These are phyloP conservation scores for Phocides pigmalion DNA, from an alignment of 1,140 invertebrate genomes.

Conservation along the genomic window DNA sequence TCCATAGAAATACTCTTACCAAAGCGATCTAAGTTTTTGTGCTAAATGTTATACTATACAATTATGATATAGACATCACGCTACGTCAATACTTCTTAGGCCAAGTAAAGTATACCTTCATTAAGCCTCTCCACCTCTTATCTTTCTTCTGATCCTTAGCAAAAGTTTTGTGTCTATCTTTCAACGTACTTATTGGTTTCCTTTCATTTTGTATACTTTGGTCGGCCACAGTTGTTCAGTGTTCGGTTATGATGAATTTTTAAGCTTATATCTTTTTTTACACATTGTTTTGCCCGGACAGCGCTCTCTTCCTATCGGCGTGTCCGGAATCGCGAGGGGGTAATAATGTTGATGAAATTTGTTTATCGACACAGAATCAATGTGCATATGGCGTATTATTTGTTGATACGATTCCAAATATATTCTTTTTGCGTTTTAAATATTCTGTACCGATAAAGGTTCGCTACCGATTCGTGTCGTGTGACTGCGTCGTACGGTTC, in stretches of 20 bases:
- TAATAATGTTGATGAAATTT: slow-evolving; percentile 38
- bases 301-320: slow-evolving; percentile 59
- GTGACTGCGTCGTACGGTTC: slow-evolving; percentile 5
- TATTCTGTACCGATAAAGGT: slow-evolving; percentile 12
- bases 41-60: background rate
- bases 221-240: background rate
- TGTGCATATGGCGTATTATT: background rate
- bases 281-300: slow-evolving; percentile 50
- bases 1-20: background rate
- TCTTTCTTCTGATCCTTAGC: no score
- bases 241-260: background rate
- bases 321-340: slow-evolving; percentile 62
- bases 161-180: no score
- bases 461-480: background rate
- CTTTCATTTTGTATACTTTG: slow-evolving; percentile 6
- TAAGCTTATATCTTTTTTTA: slow-evolving; percentile 3
- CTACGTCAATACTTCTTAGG: background rate
- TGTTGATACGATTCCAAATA: background rate
- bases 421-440: background rate
- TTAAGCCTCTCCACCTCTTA: background rate
- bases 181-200: no score
- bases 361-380: slow-evolving; percentile 19
- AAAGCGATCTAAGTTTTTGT: background rate
- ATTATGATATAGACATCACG: background rate
- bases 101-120: slow-evolving; percentile 8